Evolutionary conservation across 1,140 invertebrate species (phyloP).

Genomic region (Sycobia sp.): DNA sequence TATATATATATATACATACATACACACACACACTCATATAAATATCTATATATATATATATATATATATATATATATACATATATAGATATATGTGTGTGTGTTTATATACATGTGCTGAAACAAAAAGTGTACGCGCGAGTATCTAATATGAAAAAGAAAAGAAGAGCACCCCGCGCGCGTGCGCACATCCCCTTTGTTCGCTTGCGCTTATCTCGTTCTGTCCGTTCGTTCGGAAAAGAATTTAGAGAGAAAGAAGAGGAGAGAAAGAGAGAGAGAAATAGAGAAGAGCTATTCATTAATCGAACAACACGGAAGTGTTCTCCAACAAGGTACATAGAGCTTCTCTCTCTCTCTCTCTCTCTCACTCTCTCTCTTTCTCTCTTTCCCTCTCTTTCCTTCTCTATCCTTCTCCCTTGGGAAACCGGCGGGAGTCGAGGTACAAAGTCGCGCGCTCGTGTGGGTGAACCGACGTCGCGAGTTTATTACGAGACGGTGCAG

Average conservation of each 20-base stretch:
- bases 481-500: no score
- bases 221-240: constrained; percentile 4
- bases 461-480: constrained; percentile 3
- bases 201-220: constrained; percentile 29
- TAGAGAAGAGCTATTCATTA: constrained; percentile 31
- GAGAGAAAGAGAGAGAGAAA: not conserved
- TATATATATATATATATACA: no score
- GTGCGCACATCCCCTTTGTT: constrained; percentile 27
- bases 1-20: no score
- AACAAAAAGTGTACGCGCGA: no score
- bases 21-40: no score
- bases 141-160: no score
- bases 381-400: not conserved
- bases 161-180: not conserved
- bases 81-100: no score
- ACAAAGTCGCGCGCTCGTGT: constrained; percentile 6
- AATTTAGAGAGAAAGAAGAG: constrained; percentile 1
- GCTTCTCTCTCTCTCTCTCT: not conserved
- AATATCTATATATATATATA: no score
- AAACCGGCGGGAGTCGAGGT: constrained; percentile 15
- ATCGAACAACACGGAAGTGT: constrained; percentile 36
- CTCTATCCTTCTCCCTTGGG: not conserved
- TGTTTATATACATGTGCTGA: no score
- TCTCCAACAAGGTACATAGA: constrained; percentile 19
- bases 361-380: not conserved